Evolutionary conservation across 2,888 invertebrate species (phyloP).

Genomic region (Leptura quadrifasciata): DNA sequence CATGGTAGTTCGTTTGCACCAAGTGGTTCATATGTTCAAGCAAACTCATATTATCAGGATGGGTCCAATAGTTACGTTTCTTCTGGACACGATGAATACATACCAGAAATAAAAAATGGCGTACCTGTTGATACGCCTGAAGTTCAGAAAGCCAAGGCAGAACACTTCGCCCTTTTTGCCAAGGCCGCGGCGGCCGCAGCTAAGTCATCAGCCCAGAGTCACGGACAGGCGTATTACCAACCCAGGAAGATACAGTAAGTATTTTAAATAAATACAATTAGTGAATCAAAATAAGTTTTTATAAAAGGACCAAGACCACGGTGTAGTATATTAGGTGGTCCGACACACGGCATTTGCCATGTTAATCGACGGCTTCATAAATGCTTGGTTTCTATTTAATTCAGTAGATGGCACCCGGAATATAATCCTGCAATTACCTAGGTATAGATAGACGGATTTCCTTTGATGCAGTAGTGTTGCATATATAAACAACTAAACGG

Average conservation of each 20-base stretch:
- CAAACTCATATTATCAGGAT: neutral
- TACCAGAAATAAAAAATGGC: conserved; percentile 33
- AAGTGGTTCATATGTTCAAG: neutral
- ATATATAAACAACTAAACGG: too few species aligned
- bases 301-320: too few species aligned
- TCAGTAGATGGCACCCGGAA: too few species aligned
- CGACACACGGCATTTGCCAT: too few species aligned
- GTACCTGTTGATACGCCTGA: conserved; percentile 76
- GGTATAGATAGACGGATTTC: too few species aligned
- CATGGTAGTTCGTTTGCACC: neutral
- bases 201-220: neutral
- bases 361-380: too few species aligned
- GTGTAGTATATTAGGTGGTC: too few species aligned
- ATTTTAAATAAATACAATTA: neutral
- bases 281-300: too few species aligned
- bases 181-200: conserved; percentile 40
- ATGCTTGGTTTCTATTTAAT: too few species aligned
- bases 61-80: neutral
- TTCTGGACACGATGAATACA: conserved; percentile 6
- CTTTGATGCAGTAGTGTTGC: too few species aligned
- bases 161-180: conserved; percentile 69
- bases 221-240: neutral
- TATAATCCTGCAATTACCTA: too few species aligned
- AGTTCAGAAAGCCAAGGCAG: conserved; percentile 77
- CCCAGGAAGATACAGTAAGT: conserved; percentile 30